These are phyloP conservation scores for Esox masquinongy DNA, from an alignment of 2,797 vertebrate genomes.

Conservation along the genomic window DNA sequence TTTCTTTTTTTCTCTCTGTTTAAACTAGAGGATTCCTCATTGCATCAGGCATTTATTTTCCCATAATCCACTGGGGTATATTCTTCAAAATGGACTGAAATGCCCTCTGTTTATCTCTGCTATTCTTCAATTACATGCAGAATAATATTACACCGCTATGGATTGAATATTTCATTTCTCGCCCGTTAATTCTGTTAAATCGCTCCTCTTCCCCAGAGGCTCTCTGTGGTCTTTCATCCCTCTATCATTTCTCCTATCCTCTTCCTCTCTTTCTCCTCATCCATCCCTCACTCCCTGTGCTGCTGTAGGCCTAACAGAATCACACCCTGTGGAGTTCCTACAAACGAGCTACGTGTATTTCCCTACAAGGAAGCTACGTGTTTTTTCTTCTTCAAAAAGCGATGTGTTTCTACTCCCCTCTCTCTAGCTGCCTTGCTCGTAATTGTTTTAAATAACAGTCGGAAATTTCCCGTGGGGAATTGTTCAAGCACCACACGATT, in stretches of 20 bases:
- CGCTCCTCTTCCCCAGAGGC: conserved; percentile 4
- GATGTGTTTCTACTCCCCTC: conserved; percentile 7
- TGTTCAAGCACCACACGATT: neutral
- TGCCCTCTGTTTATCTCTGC: conserved; percentile 2
- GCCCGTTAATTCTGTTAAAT: conserved; percentile 2
- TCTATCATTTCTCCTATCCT: conserved; percentile 49
- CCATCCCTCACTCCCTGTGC: conserved; percentile 44
- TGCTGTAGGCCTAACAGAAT: conserved; percentile 52
- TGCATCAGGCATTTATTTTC: neutral
- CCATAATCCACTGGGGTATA: neutral
- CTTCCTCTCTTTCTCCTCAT: too few species aligned
- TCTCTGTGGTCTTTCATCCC: conserved; percentile 44
- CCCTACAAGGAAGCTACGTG: conserved; percentile 13
- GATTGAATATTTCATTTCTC: conserved; percentile 9
- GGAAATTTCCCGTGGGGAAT: neutral
- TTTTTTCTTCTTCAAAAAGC: conserved; percentile 9
- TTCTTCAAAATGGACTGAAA: neutral
- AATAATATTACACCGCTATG: neutral
- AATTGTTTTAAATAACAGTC: neutral
- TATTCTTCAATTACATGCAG: conserved; percentile 12
- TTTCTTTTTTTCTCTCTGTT: neutral
- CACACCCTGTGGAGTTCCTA: conserved; percentile 44
- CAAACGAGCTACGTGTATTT: conserved; percentile 13
- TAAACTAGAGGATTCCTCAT: neutral
- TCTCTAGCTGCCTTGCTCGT: conserved; percentile 5